Base-by-base conservation (phyloP, 2,888 invertebrate species). In the Nephrotoma flavescens region DNA sequence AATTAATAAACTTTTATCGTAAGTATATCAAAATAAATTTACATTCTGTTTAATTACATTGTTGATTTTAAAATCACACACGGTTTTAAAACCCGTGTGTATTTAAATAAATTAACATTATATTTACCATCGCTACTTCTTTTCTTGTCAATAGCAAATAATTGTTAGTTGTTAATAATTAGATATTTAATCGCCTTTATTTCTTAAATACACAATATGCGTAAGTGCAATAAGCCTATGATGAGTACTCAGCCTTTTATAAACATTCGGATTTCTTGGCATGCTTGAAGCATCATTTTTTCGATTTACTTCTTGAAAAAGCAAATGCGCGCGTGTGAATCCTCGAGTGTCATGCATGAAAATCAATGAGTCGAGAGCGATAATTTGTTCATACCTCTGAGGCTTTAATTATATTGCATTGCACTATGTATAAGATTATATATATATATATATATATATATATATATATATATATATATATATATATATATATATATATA, bases 161-260 rank as follows among this genome's bases (percentile, higher is more conserved):
- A 31, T 31, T 31, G 31, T 3, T 19, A 19, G 3, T 31, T 31
- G 1, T 31, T 31, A 31, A 31, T 31, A 31, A 31, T 31, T 31
- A 31, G 31, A 31, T 31, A 31, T 31, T 31, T 31, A 31, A 31
- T 31, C 31, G 1, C 31, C 31, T 31, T 31, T 3, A 31, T 31
- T 31, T 2, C 2, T 31, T 31, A 31, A 31, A 31, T 31, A 31
- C 31, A 31, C 31, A 31, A 31, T 31, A 31, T 31, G 31, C 31
- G 31, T 31, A 31, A 4, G 6, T n/a, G 6, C n/a, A 41, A 85
- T 44, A 41, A 41, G 86, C 86, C 86, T 45, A 86, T 86, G 86
- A 86, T 86, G 86, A 45, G 41, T 45, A n/a, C 86, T 86, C 86
- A 86, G 86, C 86, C 86, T 86, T 86, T 86, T 86, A 86, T 86